A percentile compares a stretch with the other conserved stretches of the same genome.
Evolutionary conservation across 2,888 invertebrate species (phyloP).

Genomic region (Tyria jacobaeae): DNA sequence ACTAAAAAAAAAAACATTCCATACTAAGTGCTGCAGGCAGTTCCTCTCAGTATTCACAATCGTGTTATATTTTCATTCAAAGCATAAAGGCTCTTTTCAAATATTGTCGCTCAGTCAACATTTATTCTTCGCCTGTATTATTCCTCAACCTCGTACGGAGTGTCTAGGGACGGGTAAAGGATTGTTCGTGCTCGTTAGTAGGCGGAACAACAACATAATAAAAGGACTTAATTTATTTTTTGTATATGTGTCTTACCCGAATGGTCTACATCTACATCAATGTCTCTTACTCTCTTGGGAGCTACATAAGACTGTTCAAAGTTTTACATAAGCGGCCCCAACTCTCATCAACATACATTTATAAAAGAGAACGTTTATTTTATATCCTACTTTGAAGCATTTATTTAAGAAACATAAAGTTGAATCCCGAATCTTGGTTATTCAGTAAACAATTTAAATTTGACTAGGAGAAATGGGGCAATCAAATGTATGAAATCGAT

Average conservation of each 20-base stretch:
- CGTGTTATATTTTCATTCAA: not conserved
- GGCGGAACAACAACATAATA: conserved; percentile 9
- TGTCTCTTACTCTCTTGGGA: conserved; percentile 23
- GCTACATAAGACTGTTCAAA: conserved; percentile 25
- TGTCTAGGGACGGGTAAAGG: conserved; percentile 3
- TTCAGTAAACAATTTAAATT: not conserved
- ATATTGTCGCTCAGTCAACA: conserved; percentile 6
- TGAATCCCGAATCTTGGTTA: not conserved
- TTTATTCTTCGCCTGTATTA: conserved; percentile 12
- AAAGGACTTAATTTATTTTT: conserved; percentile 4
- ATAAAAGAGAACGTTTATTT: not conserved
- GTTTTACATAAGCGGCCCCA: conserved; percentile 15
- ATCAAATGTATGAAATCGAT: not conserved
- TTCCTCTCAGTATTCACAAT: not conserved
- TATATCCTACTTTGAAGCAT: not conserved
- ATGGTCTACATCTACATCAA: conserved; percentile 22
- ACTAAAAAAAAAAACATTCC: no score
- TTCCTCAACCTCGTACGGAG: not conserved
- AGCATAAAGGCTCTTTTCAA: conserved; percentile 2
- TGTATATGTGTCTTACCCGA: not conserved
- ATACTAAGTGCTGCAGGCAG: no score
- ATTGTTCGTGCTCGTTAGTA: conserved; percentile 3
- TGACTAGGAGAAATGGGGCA: conserved; percentile 1
- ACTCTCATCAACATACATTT: conserved; percentile 10
- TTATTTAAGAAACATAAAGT: not conserved